Percentiles rank a stretch among this genome's conserved stretches.
These are phyloP conservation scores for Altica lythri DNA, from an alignment of 2,888 invertebrate genomes.

Conservation along the genomic window DNA sequence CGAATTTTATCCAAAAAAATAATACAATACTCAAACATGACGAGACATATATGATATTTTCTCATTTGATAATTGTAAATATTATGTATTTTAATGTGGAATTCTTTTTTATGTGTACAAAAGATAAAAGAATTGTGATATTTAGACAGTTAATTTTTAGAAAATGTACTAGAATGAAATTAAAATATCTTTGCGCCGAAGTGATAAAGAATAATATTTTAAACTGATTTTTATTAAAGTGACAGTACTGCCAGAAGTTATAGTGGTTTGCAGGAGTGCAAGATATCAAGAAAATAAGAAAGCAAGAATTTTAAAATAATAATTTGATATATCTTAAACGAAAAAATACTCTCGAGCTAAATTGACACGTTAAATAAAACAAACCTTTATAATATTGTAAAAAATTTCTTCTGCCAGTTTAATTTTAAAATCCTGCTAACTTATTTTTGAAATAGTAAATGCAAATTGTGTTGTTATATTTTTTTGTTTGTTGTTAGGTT, in stretches of 20 bases:
- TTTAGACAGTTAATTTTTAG: constrained; percentile 45
- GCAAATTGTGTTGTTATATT: constrained; percentile 33
- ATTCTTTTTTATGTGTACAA: constrained; percentile 43
- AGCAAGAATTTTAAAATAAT: neutral
- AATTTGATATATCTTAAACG: neutral
- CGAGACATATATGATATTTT: constrained; percentile 43
- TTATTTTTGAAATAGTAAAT: constrained; percentile 8
- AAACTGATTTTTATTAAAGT: constrained; percentile 9
- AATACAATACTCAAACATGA: constrained; percentile 44
- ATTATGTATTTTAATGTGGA: constrained; percentile 34
- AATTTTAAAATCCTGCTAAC: no score
- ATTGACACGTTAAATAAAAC: no score
- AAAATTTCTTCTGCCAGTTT: no score
- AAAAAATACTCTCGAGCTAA: no score
- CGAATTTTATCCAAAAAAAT: constrained; percentile 35
- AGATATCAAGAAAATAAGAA: constrained; percentile 4
- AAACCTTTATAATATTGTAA: no score
- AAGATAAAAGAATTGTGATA: constrained; percentile 48
- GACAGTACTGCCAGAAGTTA: constrained; percentile 39
- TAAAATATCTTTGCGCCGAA: constrained; percentile 32
- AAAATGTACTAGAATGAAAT: constrained; percentile 32
- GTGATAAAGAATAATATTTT: constrained; percentile 23
- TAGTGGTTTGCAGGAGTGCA: constrained; percentile 40
- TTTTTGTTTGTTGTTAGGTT: constrained; percentile 41
- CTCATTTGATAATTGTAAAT: constrained; percentile 41